A percentile compares a stretch with the other conserved stretches of the same genome.
Evolutionary conservation across 2,888 invertebrate species (phyloP).

Genomic region (Hylaea fasciaria): DNA sequence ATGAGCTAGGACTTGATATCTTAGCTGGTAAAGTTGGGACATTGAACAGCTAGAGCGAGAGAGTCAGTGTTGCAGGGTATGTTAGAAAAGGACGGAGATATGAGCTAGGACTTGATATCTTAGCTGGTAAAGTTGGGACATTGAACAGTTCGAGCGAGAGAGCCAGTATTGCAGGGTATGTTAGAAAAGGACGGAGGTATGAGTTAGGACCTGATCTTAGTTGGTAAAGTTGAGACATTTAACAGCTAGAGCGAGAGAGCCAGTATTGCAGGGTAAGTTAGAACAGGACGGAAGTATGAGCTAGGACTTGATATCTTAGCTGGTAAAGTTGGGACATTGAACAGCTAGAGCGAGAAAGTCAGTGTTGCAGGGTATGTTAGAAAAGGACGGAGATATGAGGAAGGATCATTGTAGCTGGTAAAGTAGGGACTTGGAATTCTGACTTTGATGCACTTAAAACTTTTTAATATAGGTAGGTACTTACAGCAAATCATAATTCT

Average conservation of each 20-base stretch:
- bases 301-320: slow-evolving; percentile 77
- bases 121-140: slow-evolving; percentile 68
- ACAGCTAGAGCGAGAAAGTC: slow-evolving; percentile 93
- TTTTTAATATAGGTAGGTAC: too few species aligned
- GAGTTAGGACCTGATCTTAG: too few species aligned
- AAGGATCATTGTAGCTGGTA: too few species aligned
- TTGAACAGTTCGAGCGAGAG: slow-evolving; percentile 93
- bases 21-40: slow-evolving; percentile 92
- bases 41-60: slow-evolving; percentile 94
- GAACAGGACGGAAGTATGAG: too few species aligned
- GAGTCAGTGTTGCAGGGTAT: slow-evolving; percentile 91
- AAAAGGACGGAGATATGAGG: too few species aligned
- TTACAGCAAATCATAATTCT: too few species aligned
- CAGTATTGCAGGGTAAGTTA: slow-evolving; percentile 89
- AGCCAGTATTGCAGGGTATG: slow-evolving; percentile 91
- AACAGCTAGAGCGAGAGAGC: slow-evolving; percentile 92
- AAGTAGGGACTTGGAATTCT: slow-evolving; percentile 87
- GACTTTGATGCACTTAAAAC: too few species aligned
- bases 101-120: too few species aligned
- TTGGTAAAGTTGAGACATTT: too few species aligned
- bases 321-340: slow-evolving; percentile 95
- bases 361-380: slow-evolving; percentile 88
- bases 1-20: too few species aligned
- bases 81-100: slow-evolving; percentile 24
- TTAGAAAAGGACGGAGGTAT: too few species aligned